These are phyloP conservation scores for Aurelia coerulea DNA, from an alignment of 30 jellyfish, hydroid and myxozoan species.

Conservation along the genomic window DNA sequence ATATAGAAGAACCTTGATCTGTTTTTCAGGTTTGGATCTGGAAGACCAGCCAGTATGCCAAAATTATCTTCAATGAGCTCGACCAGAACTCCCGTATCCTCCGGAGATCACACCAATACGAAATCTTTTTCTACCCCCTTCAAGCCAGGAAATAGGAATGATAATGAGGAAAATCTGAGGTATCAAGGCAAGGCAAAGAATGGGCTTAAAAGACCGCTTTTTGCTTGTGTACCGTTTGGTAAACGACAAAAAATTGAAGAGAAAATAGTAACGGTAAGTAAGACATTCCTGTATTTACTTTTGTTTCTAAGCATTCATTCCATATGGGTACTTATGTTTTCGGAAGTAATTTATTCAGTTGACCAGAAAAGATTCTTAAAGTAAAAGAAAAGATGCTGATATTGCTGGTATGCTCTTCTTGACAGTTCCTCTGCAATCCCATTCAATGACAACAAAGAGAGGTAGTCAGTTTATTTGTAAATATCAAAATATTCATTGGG, in stretches of 20 bases:
- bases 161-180: neutral
- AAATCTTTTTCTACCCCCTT: slow-evolving; percentile 61
- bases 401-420: too few species aligned
- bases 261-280: neutral
- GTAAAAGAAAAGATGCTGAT: too few species aligned
- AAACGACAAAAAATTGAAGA: slow-evolving; percentile 34
- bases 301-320: neutral
- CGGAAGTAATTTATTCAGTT: too few species aligned
- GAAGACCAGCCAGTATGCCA: neutral
- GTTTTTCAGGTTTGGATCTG: neutral
- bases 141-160: neutral
- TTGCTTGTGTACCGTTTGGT: slow-evolving; percentile 67
- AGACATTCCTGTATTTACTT: neutral
- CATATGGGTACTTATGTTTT: too few species aligned
- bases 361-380: too few species aligned
- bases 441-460: too few species aligned
- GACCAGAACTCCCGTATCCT: neutral
- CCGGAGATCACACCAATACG: neutral
- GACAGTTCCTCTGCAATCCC: too few species aligned
- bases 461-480: too few species aligned
- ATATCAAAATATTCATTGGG: too few species aligned
- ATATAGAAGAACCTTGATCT: neutral
- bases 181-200: neutral
- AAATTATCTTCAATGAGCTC: neutral
- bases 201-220: slow-evolving; percentile 35